phyloP scores from a whole-genome alignment of 1,140 invertebrate species.

The Linepithema humile region DNA sequence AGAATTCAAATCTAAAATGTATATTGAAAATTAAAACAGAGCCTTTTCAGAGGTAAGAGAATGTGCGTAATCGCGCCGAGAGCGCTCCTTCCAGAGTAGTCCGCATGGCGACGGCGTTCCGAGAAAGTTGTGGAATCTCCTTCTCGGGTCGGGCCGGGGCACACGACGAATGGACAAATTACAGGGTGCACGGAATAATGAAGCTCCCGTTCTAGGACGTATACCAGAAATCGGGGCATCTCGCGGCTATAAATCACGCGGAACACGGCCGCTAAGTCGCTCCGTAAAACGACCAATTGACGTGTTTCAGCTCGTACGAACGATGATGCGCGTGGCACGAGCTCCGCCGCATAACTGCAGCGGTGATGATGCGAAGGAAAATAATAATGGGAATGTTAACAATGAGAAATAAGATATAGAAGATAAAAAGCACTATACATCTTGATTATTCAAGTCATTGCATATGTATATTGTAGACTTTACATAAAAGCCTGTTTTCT shows the following conservation, averaged over 20 bases:
- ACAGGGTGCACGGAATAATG: slow-evolving; percentile 82
- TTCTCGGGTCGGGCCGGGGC: slow-evolving; percentile 64
- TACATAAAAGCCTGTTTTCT: no score
- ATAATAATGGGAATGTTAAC: neutral
- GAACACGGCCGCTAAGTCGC: slow-evolving; percentile 63
- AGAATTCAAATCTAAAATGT: neutral
- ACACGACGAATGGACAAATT: slow-evolving; percentile 83
- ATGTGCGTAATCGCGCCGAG: neutral
- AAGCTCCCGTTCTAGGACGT: slow-evolving; percentile 81
- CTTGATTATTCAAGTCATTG: neutral
- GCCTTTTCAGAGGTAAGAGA: neutral
- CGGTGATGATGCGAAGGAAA: neutral
- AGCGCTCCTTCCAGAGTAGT: slow-evolving; percentile 1
- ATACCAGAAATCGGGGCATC: slow-evolving; percentile 79
- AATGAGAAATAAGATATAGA: neutral
- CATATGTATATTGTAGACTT: neutral
- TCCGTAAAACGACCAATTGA: slow-evolving; percentile 74
- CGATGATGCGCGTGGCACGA: slow-evolving; percentile 60
- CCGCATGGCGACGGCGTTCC: slow-evolving; percentile 31
- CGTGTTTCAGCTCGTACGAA: slow-evolving; percentile 66
- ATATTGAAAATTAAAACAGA: neutral
- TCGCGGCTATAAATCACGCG: slow-evolving; percentile 81
- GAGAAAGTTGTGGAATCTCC: slow-evolving; percentile 65
- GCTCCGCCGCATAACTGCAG: neutral
- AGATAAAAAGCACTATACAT: neutral